A percentile compares a stretch with the other conserved stretches of the same genome.
phyloP scores from a whole-genome alignment of 2,797 vertebrate genomes.

The Pseudotriccus pelzelni region DNA sequence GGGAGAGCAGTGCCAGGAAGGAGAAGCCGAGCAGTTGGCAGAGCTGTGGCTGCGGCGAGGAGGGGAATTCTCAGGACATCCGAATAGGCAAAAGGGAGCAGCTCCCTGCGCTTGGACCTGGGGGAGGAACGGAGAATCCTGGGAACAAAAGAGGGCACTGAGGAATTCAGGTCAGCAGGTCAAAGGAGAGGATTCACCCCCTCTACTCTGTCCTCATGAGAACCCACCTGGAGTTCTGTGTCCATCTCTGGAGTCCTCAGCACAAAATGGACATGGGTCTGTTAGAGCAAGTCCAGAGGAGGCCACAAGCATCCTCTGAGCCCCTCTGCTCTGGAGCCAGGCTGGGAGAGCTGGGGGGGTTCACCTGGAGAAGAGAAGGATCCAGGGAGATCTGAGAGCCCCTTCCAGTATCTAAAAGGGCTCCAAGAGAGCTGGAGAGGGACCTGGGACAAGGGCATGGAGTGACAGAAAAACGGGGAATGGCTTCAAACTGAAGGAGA shows the following conservation, averaged over 20 bases:
- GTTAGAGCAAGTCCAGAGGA: neutral
- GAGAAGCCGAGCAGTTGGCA: neutral
- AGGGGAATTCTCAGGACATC: neutral
- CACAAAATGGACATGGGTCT: neutral
- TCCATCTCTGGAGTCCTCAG: neutral
- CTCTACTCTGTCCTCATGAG: neutral
- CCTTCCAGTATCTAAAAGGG: neutral
- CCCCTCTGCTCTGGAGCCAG: neutral
- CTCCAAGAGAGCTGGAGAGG: neutral
- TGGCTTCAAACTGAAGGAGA: neutral
- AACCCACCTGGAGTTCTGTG: neutral
- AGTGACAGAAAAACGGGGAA: neutral
- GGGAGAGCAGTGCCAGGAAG: neutral
- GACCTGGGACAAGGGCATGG: neutral
- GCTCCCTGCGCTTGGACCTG: neutral
- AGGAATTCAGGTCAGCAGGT: neutral
- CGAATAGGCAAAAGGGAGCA: neutral
- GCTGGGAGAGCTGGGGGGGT: neutral
- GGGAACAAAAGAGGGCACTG: fast-evolving
- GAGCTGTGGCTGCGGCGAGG: neutral
- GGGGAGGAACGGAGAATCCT: neutral
- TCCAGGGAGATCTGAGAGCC: neutral
- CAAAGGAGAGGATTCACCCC: neutral
- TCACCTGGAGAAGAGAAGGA: neutral
- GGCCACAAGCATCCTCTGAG: fast-evolving